Evolutionary conservation across 2,888 invertebrate species (phyloP), one percentile per base, ranked within the genome.

Genomic region (Emesis furor): DNA sequence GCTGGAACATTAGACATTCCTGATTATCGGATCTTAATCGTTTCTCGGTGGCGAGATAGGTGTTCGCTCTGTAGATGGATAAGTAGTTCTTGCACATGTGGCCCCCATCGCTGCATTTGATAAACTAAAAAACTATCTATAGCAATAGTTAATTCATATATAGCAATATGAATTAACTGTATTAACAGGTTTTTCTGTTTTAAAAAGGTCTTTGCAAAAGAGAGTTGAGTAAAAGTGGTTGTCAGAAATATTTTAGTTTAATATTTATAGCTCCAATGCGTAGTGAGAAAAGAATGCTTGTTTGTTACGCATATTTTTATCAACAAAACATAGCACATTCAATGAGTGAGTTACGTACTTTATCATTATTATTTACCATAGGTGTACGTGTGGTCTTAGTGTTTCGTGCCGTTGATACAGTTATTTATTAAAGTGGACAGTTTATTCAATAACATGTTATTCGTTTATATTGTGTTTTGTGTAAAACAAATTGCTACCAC

Each of bases 301-400:
- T 93, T 94, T 92, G 88, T 89, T 84, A 89, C 88, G 90, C 87
- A 88, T 95, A 93, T 95, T 95, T 95, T 65, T 65, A 92, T 94
- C 93, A 95, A 95, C 94, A 95, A 90, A 85, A 85, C 89, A 89
- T 92, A 90, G 91, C 87, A 89, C 90, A 90, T 90, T 92, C 87
- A 93, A 92, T 92, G 89, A 91, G 87, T 65, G 62, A 32, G 89
- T 89, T 91, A 89, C 88, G 90, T 88, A 89, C 90, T 88, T 86
- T 86, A 86, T 86, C 86, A 86, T 86, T 84, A 62, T 73, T 69
- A 71, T 78, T 78, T 32, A 35, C 32, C 14, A 32, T 32, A 65
- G 6, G 35, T 65, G 65, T 65, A 6, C 65, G 35, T 35, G 65
- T 65, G 12, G 10, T 24, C 35, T 0, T 65, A 30, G 65, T 65